These are phyloP conservation scores for Sturnira hondurensis DNA, from an alignment of 2,113 vertebrate genomes.

Conservation along the genomic window DNA sequence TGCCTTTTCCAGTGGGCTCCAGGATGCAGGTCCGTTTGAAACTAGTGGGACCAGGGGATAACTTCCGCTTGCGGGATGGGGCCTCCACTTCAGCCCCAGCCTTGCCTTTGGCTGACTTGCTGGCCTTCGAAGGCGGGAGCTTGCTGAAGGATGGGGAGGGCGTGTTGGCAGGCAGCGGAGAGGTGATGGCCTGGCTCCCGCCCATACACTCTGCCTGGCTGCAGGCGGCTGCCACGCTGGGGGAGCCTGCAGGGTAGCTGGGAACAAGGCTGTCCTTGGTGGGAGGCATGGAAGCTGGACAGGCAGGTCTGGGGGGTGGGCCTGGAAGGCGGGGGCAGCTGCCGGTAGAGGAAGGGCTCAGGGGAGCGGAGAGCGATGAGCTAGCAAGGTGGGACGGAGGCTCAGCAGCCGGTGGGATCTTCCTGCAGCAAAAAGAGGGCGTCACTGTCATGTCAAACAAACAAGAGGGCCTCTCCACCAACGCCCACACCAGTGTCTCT, in stretches of 20 bases:
- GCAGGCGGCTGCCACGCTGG: slow-evolving; percentile 79
- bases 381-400: slow-evolving; percentile 74
- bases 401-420: slow-evolving; percentile 91
- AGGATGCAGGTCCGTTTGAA: slow-evolving; percentile 89
- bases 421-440: slow-evolving; percentile 78
- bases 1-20: slow-evolving; percentile 75
- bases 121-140: slow-evolving; percentile 83
- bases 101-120: slow-evolving; percentile 85
- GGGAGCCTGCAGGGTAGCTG: slow-evolving; percentile 80
- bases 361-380: slow-evolving; percentile 76
- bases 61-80: slow-evolving; percentile 85
- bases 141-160: slow-evolving; percentile 81
- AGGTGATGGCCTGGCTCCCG: slow-evolving; percentile 78
- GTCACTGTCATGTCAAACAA: not conserved
- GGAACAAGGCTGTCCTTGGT: slow-evolving; percentile 68
- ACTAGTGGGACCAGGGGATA: slow-evolving; percentile 81
- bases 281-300: slow-evolving; percentile 68
- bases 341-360: slow-evolving; percentile 57
- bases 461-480: not conserved
- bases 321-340: slow-evolving; percentile 79
- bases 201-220: slow-evolving; percentile 80
- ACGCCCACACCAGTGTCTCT: not conserved
- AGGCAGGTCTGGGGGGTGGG: slow-evolving; percentile 72
- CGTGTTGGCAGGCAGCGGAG: slow-evolving; percentile 77
- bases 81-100: slow-evolving; percentile 66